Evolutionary conservation across 2,797 vertebrate species (phyloP), one percentile per base, ranked within the genome.

Genomic region (Poeciliopsis turneri): DNA sequence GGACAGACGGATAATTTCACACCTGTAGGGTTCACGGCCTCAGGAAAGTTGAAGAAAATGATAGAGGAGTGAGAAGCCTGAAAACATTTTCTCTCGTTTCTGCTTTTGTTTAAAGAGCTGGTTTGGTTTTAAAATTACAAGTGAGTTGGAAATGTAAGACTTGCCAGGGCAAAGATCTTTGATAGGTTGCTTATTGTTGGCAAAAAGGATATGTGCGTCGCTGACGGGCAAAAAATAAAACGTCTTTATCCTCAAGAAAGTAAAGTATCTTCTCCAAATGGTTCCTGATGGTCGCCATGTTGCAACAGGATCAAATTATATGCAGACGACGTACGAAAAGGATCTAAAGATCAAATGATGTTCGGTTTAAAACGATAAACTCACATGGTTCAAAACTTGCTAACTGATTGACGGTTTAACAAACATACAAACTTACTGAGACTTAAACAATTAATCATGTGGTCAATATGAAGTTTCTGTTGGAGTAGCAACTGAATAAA

Each of bases 1-100:
- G 76, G 69, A 68, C n/a, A 39, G 83, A 84, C 74, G 82, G 80
- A 76, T 86, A 87, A 89, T 84, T 88, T 87, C 84, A 87, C 76
- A 78, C 86, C 88, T 84, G 77, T 81, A 83, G 80, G 82, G 84
- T 85, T 88, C 86, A 73, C 30, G 79, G 76, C 86, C 84, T 86
- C 79, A 0, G 45, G 83, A 80, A 46, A 72, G 77, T 79, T 23
- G 28, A 74, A 80, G 69, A 72, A 69, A 73, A 79, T 1, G 82
- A 78, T 47, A 69, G 71, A 73, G 79, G 76, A 64, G 76, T 72
- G 77, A 85, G 84, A 79, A 81, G 71, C 36, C 45, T 36, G 61
- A 76, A 64, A 53, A 70, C 11, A 25, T 81, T 78, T 82, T 30
- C 68, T 45, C 33, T n/a, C 25, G 41, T 41, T 23, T 86, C 55